Percentiles rank a stretch among this genome's conserved stretches.
Evolutionary conservation across 2,113 vertebrate species (phyloP).

Genomic region (Trochalopteron elliotii): DNA sequence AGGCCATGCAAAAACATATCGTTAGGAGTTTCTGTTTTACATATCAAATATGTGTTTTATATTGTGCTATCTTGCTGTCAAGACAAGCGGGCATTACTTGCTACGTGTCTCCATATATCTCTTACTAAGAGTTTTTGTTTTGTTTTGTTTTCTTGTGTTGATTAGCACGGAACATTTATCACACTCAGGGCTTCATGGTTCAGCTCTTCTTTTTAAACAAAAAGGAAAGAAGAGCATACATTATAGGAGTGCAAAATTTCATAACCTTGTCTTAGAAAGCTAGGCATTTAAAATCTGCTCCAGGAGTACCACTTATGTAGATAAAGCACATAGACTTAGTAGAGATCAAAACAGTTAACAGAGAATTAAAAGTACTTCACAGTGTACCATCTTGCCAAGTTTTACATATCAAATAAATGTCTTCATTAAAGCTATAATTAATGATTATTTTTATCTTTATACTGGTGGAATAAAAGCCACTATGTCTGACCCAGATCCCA

Average conservation of each 20-base stretch:
- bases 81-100: background rate
- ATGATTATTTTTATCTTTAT: background rate
- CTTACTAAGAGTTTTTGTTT: background rate
- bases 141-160: background rate
- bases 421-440: slow-evolving; percentile 23
- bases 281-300: background rate
- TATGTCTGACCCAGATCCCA: background rate
- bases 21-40: background rate
- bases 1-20: background rate
- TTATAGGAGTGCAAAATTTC: background rate
- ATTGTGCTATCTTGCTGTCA: background rate
- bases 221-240: background rate
- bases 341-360: slow-evolving; percentile 15
- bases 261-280: background rate
- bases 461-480: background rate
- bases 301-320: background rate
- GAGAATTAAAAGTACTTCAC: slow-evolving; percentile 32
- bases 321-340: background rate
- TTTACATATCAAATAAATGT: background rate
- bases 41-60: slow-evolving; percentile 41
- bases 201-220: background rate
- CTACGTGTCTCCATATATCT: background rate
- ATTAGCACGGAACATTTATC: background rate
- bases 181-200: background rate
- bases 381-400: background rate